A percentile compares a stretch with the other conserved stretches of the same genome.
phyloP scores from a whole-genome alignment of 1,140 invertebrate species.

The Cataglyphis hispanica region DNA sequence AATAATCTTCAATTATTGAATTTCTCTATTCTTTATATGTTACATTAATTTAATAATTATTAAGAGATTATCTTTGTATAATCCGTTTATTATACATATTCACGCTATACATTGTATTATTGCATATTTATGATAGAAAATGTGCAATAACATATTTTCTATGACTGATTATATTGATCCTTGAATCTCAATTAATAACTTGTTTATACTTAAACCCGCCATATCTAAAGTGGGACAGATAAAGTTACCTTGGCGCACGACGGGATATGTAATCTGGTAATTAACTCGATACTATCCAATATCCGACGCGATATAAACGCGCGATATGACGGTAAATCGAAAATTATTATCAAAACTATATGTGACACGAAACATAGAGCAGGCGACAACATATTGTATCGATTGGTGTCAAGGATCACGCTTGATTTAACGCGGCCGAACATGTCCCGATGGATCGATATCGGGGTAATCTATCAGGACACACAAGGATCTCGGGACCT shows the following conservation, averaged over 20 bases:
- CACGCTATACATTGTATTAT: not conserved
- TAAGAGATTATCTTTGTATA: not conserved
- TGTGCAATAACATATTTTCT: not conserved
- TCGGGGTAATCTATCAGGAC: slow-evolving; percentile 52
- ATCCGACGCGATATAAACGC: slow-evolving; percentile 28
- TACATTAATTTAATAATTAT: not conserved
- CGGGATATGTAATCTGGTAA: slow-evolving; percentile 31
- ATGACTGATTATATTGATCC: not conserved
- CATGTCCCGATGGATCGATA: slow-evolving; percentile 16
- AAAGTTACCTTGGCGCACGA: slow-evolving; percentile 33
- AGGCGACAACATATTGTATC: slow-evolving; percentile 32
- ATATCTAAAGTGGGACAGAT: slow-evolving; percentile 4
- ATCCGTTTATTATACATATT: not conserved
- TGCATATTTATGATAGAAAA: not conserved
- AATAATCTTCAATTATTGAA: slow-evolving; percentile 26
- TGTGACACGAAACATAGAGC: slow-evolving; percentile 5
- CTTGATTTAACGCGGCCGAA: slow-evolving; percentile 39
- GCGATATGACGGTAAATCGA: slow-evolving; percentile 43
- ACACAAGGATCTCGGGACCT: slow-evolving; percentile 37
- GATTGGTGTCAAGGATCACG: slow-evolving; percentile 5
- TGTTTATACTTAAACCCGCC: not conserved
- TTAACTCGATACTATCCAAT: slow-evolving; percentile 49
- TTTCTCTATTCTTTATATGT: slow-evolving; percentile 13
- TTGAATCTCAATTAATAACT: slow-evolving; percentile 10
- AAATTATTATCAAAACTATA: slow-evolving; percentile 46